These are phyloP conservation scores for Linnaemya tessellans DNA, from an alignment of 2,888 invertebrate genomes.

Conservation along the genomic window DNA sequence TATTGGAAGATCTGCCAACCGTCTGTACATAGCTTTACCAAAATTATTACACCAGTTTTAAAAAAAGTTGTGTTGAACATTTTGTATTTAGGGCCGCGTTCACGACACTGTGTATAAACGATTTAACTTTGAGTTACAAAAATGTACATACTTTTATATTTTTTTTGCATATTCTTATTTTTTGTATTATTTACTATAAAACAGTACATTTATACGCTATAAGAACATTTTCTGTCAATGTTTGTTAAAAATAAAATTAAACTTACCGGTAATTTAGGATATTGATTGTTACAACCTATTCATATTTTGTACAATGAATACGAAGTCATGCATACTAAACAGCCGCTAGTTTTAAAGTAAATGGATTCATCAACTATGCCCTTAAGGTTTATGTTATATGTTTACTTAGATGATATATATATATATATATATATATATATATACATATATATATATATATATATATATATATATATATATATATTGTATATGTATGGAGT, in stretches of 20 bases:
- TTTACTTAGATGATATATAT: too few relatives aligned
- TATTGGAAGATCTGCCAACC: too few relatives aligned
- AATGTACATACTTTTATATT: slow-evolving; percentile 9
- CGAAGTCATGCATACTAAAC: slow-evolving; percentile 31
- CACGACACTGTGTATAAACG: slow-evolving; percentile 55
- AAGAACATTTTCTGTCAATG: slow-evolving; percentile 62
- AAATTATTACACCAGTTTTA: too few relatives aligned
- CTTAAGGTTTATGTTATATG: neutral
- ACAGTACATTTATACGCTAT: neutral
- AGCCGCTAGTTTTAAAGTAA: slow-evolving; percentile 31
- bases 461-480: too few relatives aligned
- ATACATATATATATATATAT: too few relatives aligned
- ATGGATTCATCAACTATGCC: neutral
- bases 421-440: too few relatives aligned
- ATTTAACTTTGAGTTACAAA: slow-evolving; percentile 65
- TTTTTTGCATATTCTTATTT: slow-evolving; percentile 51
- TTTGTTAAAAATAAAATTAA: slow-evolving; percentile 53
- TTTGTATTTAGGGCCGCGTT: too few relatives aligned
- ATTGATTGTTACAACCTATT: slow-evolving; percentile 27
- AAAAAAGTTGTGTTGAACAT: too few relatives aligned
- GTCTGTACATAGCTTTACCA: too few relatives aligned
- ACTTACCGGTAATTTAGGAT: slow-evolving; percentile 62
- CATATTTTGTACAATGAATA: slow-evolving; percentile 43
- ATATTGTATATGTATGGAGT: too few relatives aligned
- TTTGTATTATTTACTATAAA: slow-evolving; percentile 45